Base-by-base conservation (phyloP, 2,888 invertebrate genomes). In the Peribatodes rhomboidaria region DNA sequence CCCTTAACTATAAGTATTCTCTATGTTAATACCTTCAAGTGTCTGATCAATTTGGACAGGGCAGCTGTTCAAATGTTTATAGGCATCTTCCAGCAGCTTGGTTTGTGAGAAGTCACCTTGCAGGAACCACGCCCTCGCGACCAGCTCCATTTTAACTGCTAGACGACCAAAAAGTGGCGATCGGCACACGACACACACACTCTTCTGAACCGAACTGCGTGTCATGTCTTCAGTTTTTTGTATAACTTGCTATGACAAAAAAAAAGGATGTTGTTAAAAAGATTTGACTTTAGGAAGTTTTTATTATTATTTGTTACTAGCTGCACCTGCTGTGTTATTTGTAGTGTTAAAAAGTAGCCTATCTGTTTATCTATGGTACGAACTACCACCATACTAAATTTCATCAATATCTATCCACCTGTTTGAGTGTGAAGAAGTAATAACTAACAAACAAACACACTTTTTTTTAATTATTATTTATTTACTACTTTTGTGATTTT, bases 61-160 rank as follows among this genome's bases (percentile, higher is more conserved):
- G 80, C 98, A 98, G 64, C 96, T 96, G 86, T 98, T 98, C 47
- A 99, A 94, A 89, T 98, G 98, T 77, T 96, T 96, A 88, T 96
- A 99, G 52, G 99, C 98, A 83, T 99, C 98, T 81, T 98, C 96
- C 61, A 99, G 92, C 41, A 98, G 94, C 13, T 97, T 96, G 2
- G 97, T 97, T 89, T 97, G 96, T 70, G 97, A 96, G 83, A 98
- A 98, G 90, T 98, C 98, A 18, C 97, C 98, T 85, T 99, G 98
- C 62, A 98, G 96, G 88, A 99, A 99, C 93, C 99, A 99, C 0
- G 99, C 99, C 83, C 98, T 96, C 0, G 99, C 99, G 67, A 99
- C 99, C 9, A 99, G 94, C 70, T 98, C 97, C 94, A 99, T 95
- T 93, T 99, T 99, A 70, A 98, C 97, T 84, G 98, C 98, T 65